Base-by-base conservation (phyloP, 2,888 invertebrate species). In the Furcula furcula region DNA sequence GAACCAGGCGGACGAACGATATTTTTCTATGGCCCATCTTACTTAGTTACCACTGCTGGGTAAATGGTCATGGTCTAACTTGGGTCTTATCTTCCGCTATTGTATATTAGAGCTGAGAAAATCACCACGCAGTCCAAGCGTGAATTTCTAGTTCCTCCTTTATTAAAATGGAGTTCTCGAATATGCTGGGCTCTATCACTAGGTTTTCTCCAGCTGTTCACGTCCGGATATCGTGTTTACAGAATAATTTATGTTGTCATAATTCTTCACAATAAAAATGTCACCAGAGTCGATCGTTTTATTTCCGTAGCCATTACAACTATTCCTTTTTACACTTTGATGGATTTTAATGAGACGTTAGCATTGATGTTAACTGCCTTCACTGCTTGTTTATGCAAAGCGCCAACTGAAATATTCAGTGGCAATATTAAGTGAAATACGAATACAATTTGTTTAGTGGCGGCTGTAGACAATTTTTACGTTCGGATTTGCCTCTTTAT, bases 261-360 rank as follows among this genome's bases (percentile, higher is more conserved):
- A 11, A 4, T 1, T 2, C 1, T 7, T 32, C 31, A 40, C 42
- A 51, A 40, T 53, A 55, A 53, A 55, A 23, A 22, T 15, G 19
- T 4, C 1, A 48, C 16, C 6, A 14, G 30, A 31, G 7, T 6
- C 10, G n/a, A 13, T 26, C 39, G 36, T 56, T 42, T 54, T 45
- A 56, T 54, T 54, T n/a, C n/a, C 38, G 53, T 34, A 20, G 15
- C 7, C 5, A 15, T 6, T 18, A n/a, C 1, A 3, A 23, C 12
- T 12, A 23, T 13, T 31, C 34, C 19, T 29, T 39, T 36, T 32
- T 43, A 34, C 31, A 26, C 23, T 40, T 32, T 21, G 36, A 31
- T 25, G 30, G 10, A 23, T 47, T 34, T 36, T 36, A 29, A 53
- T 43, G 29, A 36, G 38, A 12, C 23, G 21, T 21, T 21, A 7